Base-by-base conservation (phyloP, 2,113 vertebrate genomes). In the Daubentonia madagascariensis region DNA sequence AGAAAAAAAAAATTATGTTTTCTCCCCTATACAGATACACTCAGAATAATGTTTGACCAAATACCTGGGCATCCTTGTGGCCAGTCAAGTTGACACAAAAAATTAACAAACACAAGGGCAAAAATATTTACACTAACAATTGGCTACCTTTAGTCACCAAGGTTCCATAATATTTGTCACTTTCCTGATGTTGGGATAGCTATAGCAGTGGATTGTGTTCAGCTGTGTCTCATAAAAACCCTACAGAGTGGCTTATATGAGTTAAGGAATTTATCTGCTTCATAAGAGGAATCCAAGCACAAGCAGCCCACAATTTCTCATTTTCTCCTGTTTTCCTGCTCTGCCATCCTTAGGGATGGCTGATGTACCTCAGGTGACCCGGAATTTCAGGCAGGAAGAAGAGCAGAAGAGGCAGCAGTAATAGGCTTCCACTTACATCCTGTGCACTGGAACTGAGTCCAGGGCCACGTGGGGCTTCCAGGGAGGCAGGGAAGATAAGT, bases 351-450 rank as follows among this genome's bases (percentile, higher is more conserved):
- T n/a, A 72, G 35, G 50, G 45, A 4, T 78, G 23, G 37, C 20
- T 68, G 22, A 78, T 35, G 9, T 1, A 48, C 9, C 20, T 85
- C 22, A 73, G 37, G 16, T 59, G 17, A 83, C 25, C n/a, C 25
- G n/a, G 23, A 18, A 65, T 85, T 40, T 76, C 23, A 65, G 45
- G 18, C 11, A 90, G 11, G 18, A 92, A 48, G 32, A n/a, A 73
- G 92, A 83, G 17, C 16, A 72, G 35, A 25, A 79, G 30, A 8
- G 20, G 5, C 4, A 43, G 20, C 3, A 10, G n/a, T 52, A 28
- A 35, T 0, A n/a, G 14, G 20, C 22, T 59, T 23, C 50, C 0
- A 28, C 18, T 54, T 23, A 8, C 4, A 18, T 9, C 12, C 28
- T 37, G 23, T 18, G 78, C 22, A n/a, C 3, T 3, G 76, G 30